Base-by-base conservation (phyloP, 2,888 invertebrate species). In the Harmothoe impar region DNA sequence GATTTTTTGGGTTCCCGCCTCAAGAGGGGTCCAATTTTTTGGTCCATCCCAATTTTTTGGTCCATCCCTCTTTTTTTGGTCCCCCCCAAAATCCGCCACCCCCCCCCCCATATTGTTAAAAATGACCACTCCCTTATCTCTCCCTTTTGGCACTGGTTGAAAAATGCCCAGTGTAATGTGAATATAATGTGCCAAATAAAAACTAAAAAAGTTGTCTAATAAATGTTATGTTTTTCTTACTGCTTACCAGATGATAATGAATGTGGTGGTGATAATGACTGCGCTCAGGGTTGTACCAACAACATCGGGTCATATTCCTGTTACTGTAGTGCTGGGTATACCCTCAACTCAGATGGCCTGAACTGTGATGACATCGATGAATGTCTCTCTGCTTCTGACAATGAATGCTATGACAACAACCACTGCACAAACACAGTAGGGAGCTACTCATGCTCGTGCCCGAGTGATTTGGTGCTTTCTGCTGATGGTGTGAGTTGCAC, bases 231-330 rank as follows among this genome's bases (percentile, higher is more conserved):
- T n/a, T n/a, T n/a, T n/a, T n/a, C n/a, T n/a, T n/a, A n/a, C n/a
- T 43, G 10, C 10, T 43, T 43, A 43, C 43, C 43, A 77, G 77
- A 77, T 77, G 25, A 29, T 25, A 93, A 94, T 89, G 94, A 94
- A 85, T 94, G 93, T 90, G 77, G 91, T 0, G 90, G 91, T 84
- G 78, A 91, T 78, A 93, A 93, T 17, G 92, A 92, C 0, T 94
- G 94, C 91, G 35, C 72, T 0, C 94, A 94, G 88, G 92, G 93
- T 0, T 94, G 94, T 86, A 51, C 29, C 23, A 94, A 94, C 85
- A 91, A 51, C 52, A 92, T 92, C 15, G 94, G 93, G 20, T 89
- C 91, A 20, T 92, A 89, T 90, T 68, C 85, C 1, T 94, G 94
- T 91, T 93, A 91, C 91, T 94, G 94, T 91, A 93, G 92, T 15